Percentiles rank a stretch among this genome's conserved stretches.
phyloP scores from a whole-genome alignment of 2,888 invertebrate species.

The Drosophila dives region DNA sequence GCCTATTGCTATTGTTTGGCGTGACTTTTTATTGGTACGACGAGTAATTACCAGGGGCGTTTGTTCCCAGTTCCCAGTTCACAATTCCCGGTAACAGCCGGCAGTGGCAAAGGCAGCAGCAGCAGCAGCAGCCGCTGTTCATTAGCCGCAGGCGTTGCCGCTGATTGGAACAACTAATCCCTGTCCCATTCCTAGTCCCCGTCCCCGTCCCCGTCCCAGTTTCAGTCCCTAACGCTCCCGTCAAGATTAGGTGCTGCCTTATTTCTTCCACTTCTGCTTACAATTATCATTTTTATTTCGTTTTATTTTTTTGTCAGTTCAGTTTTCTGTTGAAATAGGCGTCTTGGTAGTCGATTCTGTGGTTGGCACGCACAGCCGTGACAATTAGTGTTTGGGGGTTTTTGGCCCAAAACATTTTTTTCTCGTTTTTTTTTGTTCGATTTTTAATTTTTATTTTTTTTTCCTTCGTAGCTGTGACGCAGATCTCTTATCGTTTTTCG shows the following conservation, averaged over 20 bases:
- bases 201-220: conserved; percentile 13
- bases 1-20: conserved; percentile 61
- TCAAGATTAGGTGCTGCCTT: conserved; percentile 67
- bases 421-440: conserved; percentile 5
- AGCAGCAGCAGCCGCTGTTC: conserved; percentile 54
- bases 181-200: conserved; percentile 31
- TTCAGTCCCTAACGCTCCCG: conserved; percentile 23
- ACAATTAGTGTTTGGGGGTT: conserved; percentile 53
- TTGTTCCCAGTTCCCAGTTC: conserved; percentile 25
- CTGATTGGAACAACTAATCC: conserved; percentile 80
- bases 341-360: conserved; percentile 52
- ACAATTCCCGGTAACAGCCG: conserved; percentile 56
- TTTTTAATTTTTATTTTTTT: conserved; percentile 4
- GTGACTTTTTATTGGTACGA: conserved; percentile 69
- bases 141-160: conserved; percentile 81
- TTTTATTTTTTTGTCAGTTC: conserved; percentile 45
- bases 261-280: conserved; percentile 14
- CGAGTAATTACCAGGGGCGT: conserved; percentile 72
- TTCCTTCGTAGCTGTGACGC: conserved; percentile 42
- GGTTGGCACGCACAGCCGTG: conserved; percentile 54
- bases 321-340: conserved; percentile 59
- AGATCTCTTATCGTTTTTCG: conserved; percentile 73
- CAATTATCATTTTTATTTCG: conserved; percentile 30
- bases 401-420: conserved; percentile 22
- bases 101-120: conserved; percentile 38